A percentile compares a stretch with the other conserved stretches of the same genome.
Evolutionary conservation across 1,140 invertebrate genomes (phyloP).

Genomic region (Brachionus calyciflorus): DNA sequence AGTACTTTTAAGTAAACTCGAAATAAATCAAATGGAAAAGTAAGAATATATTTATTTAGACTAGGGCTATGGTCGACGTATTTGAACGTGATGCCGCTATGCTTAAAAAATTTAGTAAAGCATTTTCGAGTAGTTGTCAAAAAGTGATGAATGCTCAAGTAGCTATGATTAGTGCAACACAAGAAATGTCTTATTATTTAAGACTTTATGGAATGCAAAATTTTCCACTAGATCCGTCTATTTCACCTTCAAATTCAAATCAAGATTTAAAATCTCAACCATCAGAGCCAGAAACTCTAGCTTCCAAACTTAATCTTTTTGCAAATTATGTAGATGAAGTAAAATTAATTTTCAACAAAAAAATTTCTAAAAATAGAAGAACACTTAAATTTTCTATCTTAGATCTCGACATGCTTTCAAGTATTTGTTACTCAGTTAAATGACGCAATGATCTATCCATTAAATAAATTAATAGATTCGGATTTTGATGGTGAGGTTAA

Average conservation of each 20-base stretch:
- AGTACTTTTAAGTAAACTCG: too few species aligned
- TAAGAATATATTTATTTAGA: slow-evolving; percentile 23
- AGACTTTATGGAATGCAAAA: slow-evolving; percentile 39
- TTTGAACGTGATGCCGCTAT: slow-evolving; percentile 26
- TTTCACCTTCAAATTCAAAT: neutral
- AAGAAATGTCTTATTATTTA: slow-evolving; percentile 35
- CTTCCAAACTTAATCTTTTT: neutral
- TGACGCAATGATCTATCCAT: slow-evolving; percentile 24
- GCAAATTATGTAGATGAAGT: slow-evolving; percentile 31
- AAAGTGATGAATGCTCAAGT: slow-evolving; percentile 25
- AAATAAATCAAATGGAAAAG: too few species aligned
- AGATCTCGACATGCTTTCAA: slow-evolving; percentile 36
- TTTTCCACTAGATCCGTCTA: slow-evolving; percentile 16
- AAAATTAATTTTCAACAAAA: neutral
- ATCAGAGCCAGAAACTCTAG: neutral
- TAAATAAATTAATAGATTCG: slow-evolving; percentile 12
- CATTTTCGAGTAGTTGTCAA: slow-evolving; percentile 28
- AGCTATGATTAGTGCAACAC: slow-evolving; percentile 29
- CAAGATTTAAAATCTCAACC: neutral
- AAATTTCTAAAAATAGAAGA: neutral
- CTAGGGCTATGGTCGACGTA: neutral
- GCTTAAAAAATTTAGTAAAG: slow-evolving; percentile 37
- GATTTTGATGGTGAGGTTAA: slow-evolving; percentile 12
- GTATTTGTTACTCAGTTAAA: slow-evolving; percentile 19
- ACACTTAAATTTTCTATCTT: neutral